A percentile compares a stretch with the other conserved stretches of the same genome.
Conservation (phyloP, 2,113 vertebrate species). For the Phaethon lepturus region DNA sequence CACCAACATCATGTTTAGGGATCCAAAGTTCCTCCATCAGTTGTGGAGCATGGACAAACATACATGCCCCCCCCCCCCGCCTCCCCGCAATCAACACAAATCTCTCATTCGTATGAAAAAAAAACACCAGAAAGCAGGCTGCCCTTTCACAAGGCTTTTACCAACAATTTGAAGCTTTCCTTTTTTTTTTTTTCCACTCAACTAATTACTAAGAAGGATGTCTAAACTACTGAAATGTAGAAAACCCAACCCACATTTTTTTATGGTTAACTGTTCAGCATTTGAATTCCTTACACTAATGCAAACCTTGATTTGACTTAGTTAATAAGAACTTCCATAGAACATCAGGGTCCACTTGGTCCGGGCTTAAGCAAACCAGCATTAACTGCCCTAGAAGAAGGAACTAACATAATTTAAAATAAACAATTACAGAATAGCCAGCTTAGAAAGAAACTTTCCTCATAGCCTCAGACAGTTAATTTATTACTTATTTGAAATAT, state of each 20-base stretch:
- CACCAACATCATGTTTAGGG: not conserved
- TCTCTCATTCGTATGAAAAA: not conserved
- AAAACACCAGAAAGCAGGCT: not conserved
- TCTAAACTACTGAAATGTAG: conserved; percentile 5
- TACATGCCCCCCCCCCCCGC: too few species aligned
- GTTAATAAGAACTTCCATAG: not conserved
- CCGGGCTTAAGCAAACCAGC: not conserved
- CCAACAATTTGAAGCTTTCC: not conserved
- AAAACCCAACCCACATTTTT: conserved; percentile 1
- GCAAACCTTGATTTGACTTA: not conserved
- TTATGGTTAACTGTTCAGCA: conserved; percentile 17
- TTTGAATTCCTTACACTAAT: not conserved
- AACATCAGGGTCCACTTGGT: not conserved
- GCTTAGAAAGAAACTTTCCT: not conserved
- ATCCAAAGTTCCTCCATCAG: not conserved
- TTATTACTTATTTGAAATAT: not conserved
- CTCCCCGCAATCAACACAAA: not conserved
- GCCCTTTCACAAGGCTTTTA: not conserved
- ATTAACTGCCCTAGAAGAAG: not conserved
- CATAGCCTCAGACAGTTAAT: not conserved
- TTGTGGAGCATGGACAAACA: not conserved
- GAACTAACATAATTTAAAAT: not conserved
- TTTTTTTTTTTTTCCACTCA: not conserved
- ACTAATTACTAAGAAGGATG: not conserved
- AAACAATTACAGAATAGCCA: not conserved